Evolutionary conservation across 1,140 invertebrate genomes (phyloP).

Genomic region (Cherax quadricarinatus): DNA sequence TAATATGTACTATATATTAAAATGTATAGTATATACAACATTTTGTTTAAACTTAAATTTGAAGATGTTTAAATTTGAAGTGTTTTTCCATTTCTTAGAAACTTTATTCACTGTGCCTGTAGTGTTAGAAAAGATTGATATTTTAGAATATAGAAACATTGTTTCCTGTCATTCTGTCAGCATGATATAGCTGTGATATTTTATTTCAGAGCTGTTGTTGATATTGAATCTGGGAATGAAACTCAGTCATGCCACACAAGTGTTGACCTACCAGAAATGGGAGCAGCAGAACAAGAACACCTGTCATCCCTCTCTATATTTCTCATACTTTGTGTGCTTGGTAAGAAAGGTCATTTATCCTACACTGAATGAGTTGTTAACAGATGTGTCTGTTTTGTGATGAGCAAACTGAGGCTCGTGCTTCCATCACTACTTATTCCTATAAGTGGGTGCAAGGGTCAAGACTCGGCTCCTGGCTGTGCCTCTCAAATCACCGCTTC

Average conservation of each 20-base stretch:
- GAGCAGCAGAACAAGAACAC: slow-evolving; percentile 94
- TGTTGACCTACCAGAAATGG: slow-evolving; percentile 86
- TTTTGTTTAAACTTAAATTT: no score
- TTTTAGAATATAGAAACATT: slow-evolving; percentile 1
- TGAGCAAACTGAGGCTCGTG: no score
- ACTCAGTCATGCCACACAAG: slow-evolving; percentile 66
- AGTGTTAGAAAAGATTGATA: not conserved
- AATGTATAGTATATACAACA: no score
- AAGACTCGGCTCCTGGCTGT: no score
- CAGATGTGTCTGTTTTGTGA: no score
- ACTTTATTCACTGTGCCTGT: no score
- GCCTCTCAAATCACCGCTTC: no score
- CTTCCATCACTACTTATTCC: no score
- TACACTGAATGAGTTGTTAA: not conserved
- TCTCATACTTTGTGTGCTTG: slow-evolving; percentile 94
- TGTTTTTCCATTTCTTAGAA: no score
- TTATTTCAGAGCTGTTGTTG: slow-evolving; percentile 41
- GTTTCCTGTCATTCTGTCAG: not conserved
- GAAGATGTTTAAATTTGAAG: no score
- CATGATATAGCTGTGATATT: not conserved
- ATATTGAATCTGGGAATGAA: slow-evolving; percentile 47
- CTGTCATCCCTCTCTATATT: slow-evolving; percentile 98
- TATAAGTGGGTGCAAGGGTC: no score
- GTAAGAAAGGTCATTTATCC: slow-evolving; percentile 74
- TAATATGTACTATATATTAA: no score